These are phyloP conservation scores for Eremophila alpestris DNA, from an alignment of 2,797 vertebrate genomes.

Conservation along the genomic window DNA sequence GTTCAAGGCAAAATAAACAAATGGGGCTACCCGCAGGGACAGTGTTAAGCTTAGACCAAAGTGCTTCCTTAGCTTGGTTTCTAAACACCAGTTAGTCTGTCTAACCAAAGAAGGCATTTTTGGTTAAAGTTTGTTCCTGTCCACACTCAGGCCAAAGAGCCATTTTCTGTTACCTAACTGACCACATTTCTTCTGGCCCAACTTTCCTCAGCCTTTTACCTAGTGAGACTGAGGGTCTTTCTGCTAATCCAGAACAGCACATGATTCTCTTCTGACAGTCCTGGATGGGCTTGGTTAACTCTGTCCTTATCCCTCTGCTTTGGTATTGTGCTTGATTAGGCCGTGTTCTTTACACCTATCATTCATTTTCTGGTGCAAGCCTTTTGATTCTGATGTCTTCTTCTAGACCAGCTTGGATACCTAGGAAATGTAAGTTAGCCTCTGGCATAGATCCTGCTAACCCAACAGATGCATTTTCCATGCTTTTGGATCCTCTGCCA, in stretches of 20 bases:
- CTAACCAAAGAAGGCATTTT: constrained; percentile 25
- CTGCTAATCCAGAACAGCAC: background rate
- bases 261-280: background rate
- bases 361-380: background rate
- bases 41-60: background rate
- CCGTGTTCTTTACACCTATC: background rate
- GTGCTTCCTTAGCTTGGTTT: constrained; percentile 6
- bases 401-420: background rate
- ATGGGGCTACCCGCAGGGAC: constrained; percentile 13
- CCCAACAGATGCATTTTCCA: background rate
- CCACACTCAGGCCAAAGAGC: background rate
- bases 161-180: constrained; percentile 1
- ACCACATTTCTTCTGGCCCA: background rate
- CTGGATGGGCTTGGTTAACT: background rate
- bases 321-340: background rate
- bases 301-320: background rate
- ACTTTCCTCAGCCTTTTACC: background rate
- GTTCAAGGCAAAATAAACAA: constrained; percentile 42
- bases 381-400: background rate
- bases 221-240: background rate
- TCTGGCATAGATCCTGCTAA: background rate
- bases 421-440: background rate
- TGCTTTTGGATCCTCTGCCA: background rate
- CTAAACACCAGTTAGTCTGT: background rate
- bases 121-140: background rate